These are phyloP conservation scores for Synanthedon vespiformis DNA, from an alignment of 2,888 invertebrate species.

Conservation along the genomic window DNA sequence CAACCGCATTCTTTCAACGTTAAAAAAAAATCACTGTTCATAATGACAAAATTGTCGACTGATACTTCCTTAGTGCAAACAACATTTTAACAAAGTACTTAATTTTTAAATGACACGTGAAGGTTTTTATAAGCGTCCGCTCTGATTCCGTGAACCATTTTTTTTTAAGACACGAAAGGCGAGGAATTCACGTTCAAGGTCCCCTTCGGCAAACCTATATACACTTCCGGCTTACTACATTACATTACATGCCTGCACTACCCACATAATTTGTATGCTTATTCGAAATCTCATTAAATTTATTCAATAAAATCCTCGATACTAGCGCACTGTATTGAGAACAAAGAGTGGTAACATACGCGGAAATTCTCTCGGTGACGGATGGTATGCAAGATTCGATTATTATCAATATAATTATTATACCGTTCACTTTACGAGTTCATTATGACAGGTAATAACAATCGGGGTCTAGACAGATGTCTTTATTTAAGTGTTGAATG, in stretches of 20 bases:
- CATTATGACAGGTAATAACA: too few species aligned
- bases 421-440: too few species aligned
- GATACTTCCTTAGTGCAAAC: conserved; percentile 3
- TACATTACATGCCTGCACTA: not conserved
- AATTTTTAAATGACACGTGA: conserved; percentile 8
- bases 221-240: conserved; percentile 14
- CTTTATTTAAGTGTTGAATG: too few species aligned
- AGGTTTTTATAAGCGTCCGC: conserved; percentile 14
- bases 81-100: conserved; percentile 1
- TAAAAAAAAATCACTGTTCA: not conserved
- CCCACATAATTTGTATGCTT: too few species aligned
- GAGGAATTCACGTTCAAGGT: conserved; percentile 21
- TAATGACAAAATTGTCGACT: not conserved
- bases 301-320: too few species aligned
- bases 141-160: conserved; percentile 19
- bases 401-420: too few species aligned
- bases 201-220: conserved; percentile 5
- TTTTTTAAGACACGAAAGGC: conserved; percentile 10
- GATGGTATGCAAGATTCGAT: too few species aligned
- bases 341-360: too few species aligned
- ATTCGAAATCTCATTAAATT: too few species aligned
- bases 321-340: too few species aligned
- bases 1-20: not conserved
- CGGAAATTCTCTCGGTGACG: too few species aligned
- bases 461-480: too few species aligned